phyloP scores from a whole-genome alignment of 2,888 invertebrate species.

The Mesorhabditis spiculigera region DNA sequence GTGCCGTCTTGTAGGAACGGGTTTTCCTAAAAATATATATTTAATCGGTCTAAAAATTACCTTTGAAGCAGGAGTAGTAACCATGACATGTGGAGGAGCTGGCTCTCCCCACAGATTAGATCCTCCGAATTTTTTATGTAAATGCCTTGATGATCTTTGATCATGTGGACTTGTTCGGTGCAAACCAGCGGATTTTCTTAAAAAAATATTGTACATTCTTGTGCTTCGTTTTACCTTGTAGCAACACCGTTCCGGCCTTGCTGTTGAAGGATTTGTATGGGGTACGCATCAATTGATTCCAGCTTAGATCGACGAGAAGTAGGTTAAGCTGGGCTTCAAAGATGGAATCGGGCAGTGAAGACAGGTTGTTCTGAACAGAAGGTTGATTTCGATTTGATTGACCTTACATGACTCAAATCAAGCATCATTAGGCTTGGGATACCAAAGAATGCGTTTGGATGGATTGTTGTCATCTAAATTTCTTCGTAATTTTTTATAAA shows the following conservation, averaged over 20 bases:
- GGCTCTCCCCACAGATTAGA: constrained; percentile 44
- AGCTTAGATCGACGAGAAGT: constrained; percentile 53
- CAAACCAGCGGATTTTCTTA: constrained; percentile 58
- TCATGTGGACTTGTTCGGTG: constrained; percentile 40
- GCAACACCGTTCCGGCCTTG: constrained; percentile 53
- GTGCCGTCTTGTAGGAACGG: constrained; percentile 8
- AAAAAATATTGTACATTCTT: neutral
- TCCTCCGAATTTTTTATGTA: constrained; percentile 49
- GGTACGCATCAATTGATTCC: constrained; percentile 49
- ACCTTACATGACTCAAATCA: constrained; percentile 40
- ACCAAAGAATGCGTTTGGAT: constrained; percentile 56
- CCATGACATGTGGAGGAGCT: constrained; percentile 8
- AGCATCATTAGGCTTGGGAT: constrained; percentile 54
- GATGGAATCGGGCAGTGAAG: constrained; percentile 47
- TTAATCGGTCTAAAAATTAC: constrained; percentile 3
- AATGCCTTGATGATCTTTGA: constrained; percentile 38
- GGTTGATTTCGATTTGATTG: neutral
- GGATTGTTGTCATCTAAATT: constrained; percentile 50
- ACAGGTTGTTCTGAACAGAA: constrained; percentile 41
- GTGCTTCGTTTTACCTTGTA: constrained; percentile 46
- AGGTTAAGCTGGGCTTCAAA: constrained; percentile 56
- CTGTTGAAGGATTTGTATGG: constrained; percentile 54
- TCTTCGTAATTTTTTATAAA: neutral
- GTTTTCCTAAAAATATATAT: constrained; percentile 8
- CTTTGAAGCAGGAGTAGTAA: constrained; percentile 16